These are phyloP conservation scores for Acronicta psi DNA, from an alignment of 2,888 invertebrate genomes.

Conservation along the genomic window DNA sequence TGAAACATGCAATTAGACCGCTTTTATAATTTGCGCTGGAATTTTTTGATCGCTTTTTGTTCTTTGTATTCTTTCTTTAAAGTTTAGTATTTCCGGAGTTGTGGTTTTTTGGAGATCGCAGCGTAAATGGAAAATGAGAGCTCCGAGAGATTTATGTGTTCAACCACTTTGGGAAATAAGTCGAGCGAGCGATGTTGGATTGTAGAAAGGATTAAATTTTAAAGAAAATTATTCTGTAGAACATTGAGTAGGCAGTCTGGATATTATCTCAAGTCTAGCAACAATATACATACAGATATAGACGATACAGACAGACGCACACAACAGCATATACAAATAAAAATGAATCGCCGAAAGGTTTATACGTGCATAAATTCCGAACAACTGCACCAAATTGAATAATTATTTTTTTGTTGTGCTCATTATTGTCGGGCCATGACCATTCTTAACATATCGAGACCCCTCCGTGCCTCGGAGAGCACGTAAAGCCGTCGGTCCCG, in stretches of 20 bases:
- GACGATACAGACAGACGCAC: no score
- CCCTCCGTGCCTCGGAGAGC: no score
- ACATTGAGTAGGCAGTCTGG: background rate
- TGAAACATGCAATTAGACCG: conserved; percentile 50
- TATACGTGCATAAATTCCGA: no score
- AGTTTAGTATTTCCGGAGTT: conserved; percentile 14
- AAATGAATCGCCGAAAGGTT: no score
- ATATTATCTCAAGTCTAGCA: no score
- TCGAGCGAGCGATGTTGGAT: background rate
- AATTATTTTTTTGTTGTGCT: no score
- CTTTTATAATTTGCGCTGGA: conserved; percentile 33
- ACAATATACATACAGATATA: no score
- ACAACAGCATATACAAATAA: no score
- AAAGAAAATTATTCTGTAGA: background rate
- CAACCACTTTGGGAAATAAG: conserved; percentile 1
- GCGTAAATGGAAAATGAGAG: background rate
- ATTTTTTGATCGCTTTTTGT: conserved; percentile 32
- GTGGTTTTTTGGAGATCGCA: conserved; percentile 7
- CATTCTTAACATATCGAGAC: no score
- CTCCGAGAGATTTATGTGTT: conserved; percentile 1
- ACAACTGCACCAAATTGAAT: no score
- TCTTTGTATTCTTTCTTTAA: conserved; percentile 15
- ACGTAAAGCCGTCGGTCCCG: no score
- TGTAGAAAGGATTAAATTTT: background rate
- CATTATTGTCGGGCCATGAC: no score